Conservation (phyloP, 2,797 vertebrate genomes). For the Allobates femoralis region DNA sequence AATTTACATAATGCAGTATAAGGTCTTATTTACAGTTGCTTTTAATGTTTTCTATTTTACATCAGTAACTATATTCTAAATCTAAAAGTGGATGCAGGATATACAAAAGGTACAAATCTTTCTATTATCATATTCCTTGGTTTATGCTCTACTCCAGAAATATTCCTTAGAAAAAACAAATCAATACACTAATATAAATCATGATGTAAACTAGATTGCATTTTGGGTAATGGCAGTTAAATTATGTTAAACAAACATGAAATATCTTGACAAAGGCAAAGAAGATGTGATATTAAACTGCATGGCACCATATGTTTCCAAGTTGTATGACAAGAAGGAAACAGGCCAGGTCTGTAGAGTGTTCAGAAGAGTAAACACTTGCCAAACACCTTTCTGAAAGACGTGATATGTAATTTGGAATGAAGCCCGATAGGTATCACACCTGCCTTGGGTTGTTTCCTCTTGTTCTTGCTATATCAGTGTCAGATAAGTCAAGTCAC, state of each 20-base stretch:
- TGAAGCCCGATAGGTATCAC: slow-evolving; percentile 30
- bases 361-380: not conserved
- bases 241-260: not conserved
- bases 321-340: slow-evolving; percentile 27
- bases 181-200: not conserved
- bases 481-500: slow-evolving; percentile 10
- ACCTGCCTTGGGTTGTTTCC: not conserved
- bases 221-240: not conserved
- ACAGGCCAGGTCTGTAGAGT: not conserved
- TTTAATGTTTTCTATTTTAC: too few relatives aligned
- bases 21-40: too few relatives aligned
- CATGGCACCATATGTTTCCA: slow-evolving; percentile 27
- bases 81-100: not conserved
- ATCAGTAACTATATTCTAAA: not conserved
- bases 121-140: not conserved
- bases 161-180: not conserved
- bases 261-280: not conserved
- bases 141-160: not conserved
- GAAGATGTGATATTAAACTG: slow-evolving; percentile 21
- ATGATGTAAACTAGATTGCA: not conserved
- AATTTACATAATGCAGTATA: too few relatives aligned
- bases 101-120: not conserved
- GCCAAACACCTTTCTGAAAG: slow-evolving; percentile 20
- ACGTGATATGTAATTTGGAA: slow-evolving; percentile 21
- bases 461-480: slow-evolving; percentile 16